phyloP scores from a whole-genome alignment of 2,888 invertebrate species.

The Colostygia pectinataria region DNA sequence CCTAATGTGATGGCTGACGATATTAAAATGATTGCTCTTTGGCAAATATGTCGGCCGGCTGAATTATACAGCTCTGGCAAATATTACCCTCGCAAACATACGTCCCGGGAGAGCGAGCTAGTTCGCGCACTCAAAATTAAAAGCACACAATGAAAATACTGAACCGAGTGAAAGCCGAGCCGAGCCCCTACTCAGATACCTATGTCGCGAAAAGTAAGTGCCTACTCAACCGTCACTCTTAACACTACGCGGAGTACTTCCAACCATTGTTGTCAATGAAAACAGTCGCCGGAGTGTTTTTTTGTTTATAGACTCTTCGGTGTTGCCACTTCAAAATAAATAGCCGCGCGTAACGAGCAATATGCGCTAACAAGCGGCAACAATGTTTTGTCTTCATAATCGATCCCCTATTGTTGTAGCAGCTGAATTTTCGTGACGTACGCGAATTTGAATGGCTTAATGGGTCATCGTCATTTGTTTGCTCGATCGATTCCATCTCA shows the following conservation, averaged over 20 bases:
- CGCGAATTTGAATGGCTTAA: conserved; percentile 38
- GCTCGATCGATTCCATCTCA: conserved; percentile 28
- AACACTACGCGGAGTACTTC: conserved; percentile 65
- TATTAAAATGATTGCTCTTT: conserved; percentile 86
- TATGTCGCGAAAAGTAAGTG: conserved; percentile 81
- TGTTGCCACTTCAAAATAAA: conserved; percentile 81
- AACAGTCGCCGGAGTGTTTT: conserved; percentile 80
- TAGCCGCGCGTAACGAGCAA: conserved; percentile 75
- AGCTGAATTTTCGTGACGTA: conserved; percentile 46
- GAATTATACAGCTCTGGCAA: conserved; percentile 85
- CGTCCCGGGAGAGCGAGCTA: conserved; percentile 83
- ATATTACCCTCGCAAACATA: conserved; percentile 85
- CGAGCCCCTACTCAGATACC: conserved; percentile 71
- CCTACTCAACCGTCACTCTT: conserved; percentile 71
- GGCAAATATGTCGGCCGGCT: conserved; percentile 84
- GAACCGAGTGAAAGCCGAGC: conserved; percentile 54
- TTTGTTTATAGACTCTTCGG: conserved; percentile 80
- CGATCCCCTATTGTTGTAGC: conserved; percentile 61
- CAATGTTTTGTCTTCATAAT: conserved; percentile 72
- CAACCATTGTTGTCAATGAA: conserved; percentile 79
- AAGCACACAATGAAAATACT: conserved; percentile 85
- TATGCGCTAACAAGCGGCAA: conserved; percentile 74
- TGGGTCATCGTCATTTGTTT: conserved; percentile 36
- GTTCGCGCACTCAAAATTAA: conserved; percentile 86
- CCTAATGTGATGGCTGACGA: conserved; percentile 82